phyloP scores from a whole-genome alignment of 2,888 invertebrate genomes.

The Hofmannophila pseudospretella region DNA sequence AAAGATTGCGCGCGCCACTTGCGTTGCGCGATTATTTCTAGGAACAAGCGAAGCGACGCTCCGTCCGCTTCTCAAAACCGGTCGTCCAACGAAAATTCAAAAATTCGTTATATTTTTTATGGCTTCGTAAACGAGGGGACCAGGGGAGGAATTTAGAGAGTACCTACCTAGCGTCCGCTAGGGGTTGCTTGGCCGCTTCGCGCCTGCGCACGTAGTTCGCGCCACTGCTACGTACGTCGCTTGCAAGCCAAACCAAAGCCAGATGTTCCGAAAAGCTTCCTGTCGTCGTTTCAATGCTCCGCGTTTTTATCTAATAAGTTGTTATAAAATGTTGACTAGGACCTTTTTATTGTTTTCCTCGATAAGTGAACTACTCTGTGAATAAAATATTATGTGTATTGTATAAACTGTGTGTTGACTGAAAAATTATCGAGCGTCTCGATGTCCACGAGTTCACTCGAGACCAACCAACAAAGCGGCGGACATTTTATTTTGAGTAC shows the following conservation, averaged over 20 bases:
- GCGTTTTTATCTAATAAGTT: constrained; percentile 56
- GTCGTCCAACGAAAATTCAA: constrained; percentile 63
- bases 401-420: constrained; percentile 53
- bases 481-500: constrained; percentile 79
- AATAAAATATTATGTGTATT: constrained; percentile 60
- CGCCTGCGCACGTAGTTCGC: constrained; percentile 77
- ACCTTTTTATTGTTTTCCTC: constrained; percentile 51
- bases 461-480: constrained; percentile 79
- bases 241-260: too few relatives aligned
- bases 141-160: constrained; percentile 65
- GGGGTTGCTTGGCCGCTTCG: constrained; percentile 69
- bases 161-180: constrained; percentile 65
- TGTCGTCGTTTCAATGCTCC: constrained; percentile 65
- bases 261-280: constrained; percentile 78
- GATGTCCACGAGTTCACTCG: constrained; percentile 77
- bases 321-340: constrained; percentile 67
- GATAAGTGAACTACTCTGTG: constrained; percentile 60
- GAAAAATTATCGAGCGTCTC: constrained; percentile 70
- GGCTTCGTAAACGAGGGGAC: constrained; percentile 49
- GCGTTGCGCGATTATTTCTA: constrained; percentile 11
- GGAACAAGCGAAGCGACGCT: constrained; percentile 17
- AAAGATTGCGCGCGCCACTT: constrained; percentile 16
- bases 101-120: constrained; percentile 76
- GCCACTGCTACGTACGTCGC: constrained; percentile 76
- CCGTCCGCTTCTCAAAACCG: constrained; percentile 55